Percentiles rank a stretch among this genome's conserved stretches.
Evolutionary conservation across 1,140 invertebrate species (phyloP).

Genomic region (Calycopis cecrops): DNA sequence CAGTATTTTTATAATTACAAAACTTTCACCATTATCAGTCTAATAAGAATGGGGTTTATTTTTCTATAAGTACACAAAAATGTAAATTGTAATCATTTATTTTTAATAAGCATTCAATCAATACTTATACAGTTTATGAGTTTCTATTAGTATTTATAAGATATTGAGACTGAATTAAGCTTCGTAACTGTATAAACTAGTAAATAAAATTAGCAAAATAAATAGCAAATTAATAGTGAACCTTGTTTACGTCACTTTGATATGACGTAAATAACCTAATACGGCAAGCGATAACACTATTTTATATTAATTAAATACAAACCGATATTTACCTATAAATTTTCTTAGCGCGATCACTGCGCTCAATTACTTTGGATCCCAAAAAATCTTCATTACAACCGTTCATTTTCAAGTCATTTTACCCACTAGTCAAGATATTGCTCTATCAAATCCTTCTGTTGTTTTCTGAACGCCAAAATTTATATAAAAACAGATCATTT

Average conservation of each 20-base stretch:
- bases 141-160: too few relatives aligned
- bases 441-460: constrained; percentile 36
- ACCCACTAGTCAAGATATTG: constrained; percentile 53
- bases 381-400: constrained; percentile 48
- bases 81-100: too few relatives aligned
- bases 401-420: constrained; percentile 72
- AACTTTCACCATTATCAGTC: too few relatives aligned
- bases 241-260: constrained; percentile 21
- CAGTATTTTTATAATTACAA: too few relatives aligned
- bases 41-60: too few relatives aligned
- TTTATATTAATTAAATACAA: background rate
- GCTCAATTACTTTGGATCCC: constrained; percentile 55
- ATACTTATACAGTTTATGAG: too few relatives aligned
- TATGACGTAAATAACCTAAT: constrained; percentile 24
- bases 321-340: constrained; percentile 52
- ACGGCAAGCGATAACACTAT: background rate
- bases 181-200: too few relatives aligned
- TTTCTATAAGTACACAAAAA: too few relatives aligned
- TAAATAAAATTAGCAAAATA: too few relatives aligned
- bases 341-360: constrained; percentile 61
- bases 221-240: background rate
- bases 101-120: too few relatives aligned
- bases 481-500: constrained; percentile 41
- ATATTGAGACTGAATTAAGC: too few relatives aligned
- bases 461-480: constrained; percentile 29